Conservation (phyloP, 2,888 invertebrate species). For the Apodemia duryi region DNA sequence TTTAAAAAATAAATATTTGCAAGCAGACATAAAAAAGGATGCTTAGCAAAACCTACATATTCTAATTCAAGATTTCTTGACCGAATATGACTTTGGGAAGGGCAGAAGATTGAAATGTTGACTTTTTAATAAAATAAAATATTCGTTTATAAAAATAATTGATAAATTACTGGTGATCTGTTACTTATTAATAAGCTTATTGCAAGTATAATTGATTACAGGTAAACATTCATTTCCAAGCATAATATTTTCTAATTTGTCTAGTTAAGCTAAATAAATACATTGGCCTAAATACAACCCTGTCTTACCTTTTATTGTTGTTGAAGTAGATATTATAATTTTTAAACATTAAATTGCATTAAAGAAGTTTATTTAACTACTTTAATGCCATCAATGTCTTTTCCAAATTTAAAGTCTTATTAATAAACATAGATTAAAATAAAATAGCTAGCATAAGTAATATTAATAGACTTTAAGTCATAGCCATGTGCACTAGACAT, state of each 20-base stretch:
- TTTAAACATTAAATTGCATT: neutral
- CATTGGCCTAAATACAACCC: slow-evolving; percentile 57
- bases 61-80: neutral
- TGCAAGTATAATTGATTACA: slow-evolving; percentile 25
- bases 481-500: too few species aligned
- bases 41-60: neutral
- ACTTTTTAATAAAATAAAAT: neutral
- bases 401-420: too few species aligned
- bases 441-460: too few species aligned
- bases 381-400: neutral
- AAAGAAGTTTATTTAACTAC: neutral
- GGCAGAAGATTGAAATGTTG: neutral
- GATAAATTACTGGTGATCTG: neutral
- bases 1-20: neutral
- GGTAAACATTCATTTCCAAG: slow-evolving; percentile 26
- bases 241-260: slow-evolving; percentile 35
- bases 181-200: neutral
- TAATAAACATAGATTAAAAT: too few species aligned
- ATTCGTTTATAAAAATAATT: neutral
- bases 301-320: slow-evolving; percentile 25
- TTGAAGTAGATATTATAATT: slow-evolving; percentile 26
- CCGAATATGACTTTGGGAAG: neutral
- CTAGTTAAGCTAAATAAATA: slow-evolving; percentile 60
- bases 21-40: neutral
- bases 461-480: too few species aligned